Base-by-base conservation (phyloP, 2,797 vertebrate genomes). In the Siniperca obscura region DNA sequence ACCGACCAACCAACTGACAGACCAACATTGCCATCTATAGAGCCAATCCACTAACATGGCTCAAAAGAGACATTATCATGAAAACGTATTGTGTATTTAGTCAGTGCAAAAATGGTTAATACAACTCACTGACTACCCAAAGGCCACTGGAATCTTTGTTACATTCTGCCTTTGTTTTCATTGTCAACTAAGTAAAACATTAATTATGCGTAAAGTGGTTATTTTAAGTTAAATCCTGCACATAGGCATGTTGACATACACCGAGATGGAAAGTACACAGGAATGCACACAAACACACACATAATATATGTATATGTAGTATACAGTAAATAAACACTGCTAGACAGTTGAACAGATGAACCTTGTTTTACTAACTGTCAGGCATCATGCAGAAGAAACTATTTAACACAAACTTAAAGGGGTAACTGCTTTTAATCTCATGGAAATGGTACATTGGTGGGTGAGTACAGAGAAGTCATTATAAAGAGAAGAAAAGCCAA, bases 391-490 rank as follows among this genome's bases (percentile, higher is more conserved):
- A 65, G 12, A 68, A 50, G 21, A 42, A 77, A 25, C 22, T 27
- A 42, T 13, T 70, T 9, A 65, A 27, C 59, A 68, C 22, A 56
- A 36, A 69, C 61, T 69, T 59, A 50, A 62, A 62, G 34, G 16
- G 17, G 25, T 57, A 17, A 56, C 42, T 61, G 13, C 36, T 52
- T 30, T 53, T 16, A 70, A 75, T 68, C 22, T 16, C 3, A 27
- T 42, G 44, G 34, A 46, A 77, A 74, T 69, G 16, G 27, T 80
- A 21, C 64, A 75, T 53, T 59, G 0, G 27, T 50, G 25, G 60
- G 13, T 67, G 60, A 76, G n/a, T 38, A 44, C 16, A 73, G 17
- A 56, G 62, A 77, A 73, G 52, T 60, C 48, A 46, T 27, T 11
- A 7, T 10, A 27, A 34, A 61, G 11, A 68, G 34, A 80, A n/a